Evolutionary conservation across 2,888 invertebrate species (phyloP), one percentile per base, ranked within the genome.

Genomic region (Cantharis flavilabris): DNA sequence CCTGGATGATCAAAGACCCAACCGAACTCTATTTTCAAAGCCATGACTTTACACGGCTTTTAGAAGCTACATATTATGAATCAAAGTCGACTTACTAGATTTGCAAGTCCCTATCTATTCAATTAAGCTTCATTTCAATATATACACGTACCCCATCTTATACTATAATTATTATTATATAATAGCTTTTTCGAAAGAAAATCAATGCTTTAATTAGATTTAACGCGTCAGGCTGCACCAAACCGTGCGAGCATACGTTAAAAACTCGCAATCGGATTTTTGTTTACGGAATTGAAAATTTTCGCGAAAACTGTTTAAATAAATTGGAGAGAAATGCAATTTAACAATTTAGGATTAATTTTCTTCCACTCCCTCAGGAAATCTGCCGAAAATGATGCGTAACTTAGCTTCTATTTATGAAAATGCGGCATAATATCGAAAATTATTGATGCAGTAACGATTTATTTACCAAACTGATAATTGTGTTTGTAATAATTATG

Each of bases 1-100:
- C 81, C 81, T 81, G 83, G 81, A 83, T 84, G 85, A 85, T 85
- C 85, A 84, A 85, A 85, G 85, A 75, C 78, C 74, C 73, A 72
- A 69, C 69, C 74, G 71, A 73, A 26, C 78, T 65, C 70, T 71
- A 26, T 75, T 76, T 62, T 72, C 73, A 74, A 28, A 71, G 74
- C 72, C 69, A 71, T 70, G 65, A 75, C 75, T 72, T 77, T 72
- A 70, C 67, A 72, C 71, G 69, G 75, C 75, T 71, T 71, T 74
- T 74, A 71, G 71, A 65, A 64, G 26, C 65, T 69, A 62, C 30
- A 62, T 49, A 71, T 62, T 75, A 71, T 71, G 62, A 70, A 65
- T 65, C 75, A 65, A 70, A 73, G 63, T 75, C 75, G 70, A 71
- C 75, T 71, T 71, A 70, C 18, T 20, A 49, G 49, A 70, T 49